Base-by-base conservation (phyloP, 2,888 invertebrate genomes). In the Drosophila fungiperda region DNA sequence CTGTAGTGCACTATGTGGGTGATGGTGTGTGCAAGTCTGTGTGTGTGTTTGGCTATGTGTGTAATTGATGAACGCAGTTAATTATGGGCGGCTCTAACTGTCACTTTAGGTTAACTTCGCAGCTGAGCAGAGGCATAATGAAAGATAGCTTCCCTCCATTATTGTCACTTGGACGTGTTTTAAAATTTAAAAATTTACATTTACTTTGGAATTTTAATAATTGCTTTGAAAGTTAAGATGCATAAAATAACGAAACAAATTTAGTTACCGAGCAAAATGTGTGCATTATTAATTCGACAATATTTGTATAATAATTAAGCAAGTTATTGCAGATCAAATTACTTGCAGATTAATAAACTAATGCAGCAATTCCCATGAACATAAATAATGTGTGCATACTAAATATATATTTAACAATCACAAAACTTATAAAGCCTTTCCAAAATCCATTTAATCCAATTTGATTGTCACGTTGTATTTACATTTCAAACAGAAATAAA, bases 11-110 rank as follows among this genome's bases (percentile, higher is more conserved):
- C 36, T 36, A 36, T 38, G 35, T 58, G 50, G 59, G 49, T 42
- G 64, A 36, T 54, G 57, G 36, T 45, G 35, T 68, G 38, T 57
- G 20, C 63, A 38, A 26, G 20, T 58, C n/a, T 35, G 61, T 68
- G 65, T 35, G 52, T 26, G 32, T 53, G 53, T 6, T 17, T 36
- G 11, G 8, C 42, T 36, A 35, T 45, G 68, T 20, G 50, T 74
- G 80, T 80, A 80, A 81, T 76, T 82, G 82, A 82, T 82, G 82
- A 72, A 72, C 64, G 68, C 73, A 68, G 68, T 84, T 82, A 82
- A 84, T 84, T 82, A 82, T 73, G 69, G 52, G 38, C 57, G 79
- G 84, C 82, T 82, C 78, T 68, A 60, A 73, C 71, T 82, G 82
- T 82, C 82, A 78, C 69, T 70, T 65, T 52, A 45, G 58, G 65